These are phyloP conservation scores for Dasyornis broadbenti DNA, from an alignment of 2,113 vertebrate species.

Conservation along the genomic window DNA sequence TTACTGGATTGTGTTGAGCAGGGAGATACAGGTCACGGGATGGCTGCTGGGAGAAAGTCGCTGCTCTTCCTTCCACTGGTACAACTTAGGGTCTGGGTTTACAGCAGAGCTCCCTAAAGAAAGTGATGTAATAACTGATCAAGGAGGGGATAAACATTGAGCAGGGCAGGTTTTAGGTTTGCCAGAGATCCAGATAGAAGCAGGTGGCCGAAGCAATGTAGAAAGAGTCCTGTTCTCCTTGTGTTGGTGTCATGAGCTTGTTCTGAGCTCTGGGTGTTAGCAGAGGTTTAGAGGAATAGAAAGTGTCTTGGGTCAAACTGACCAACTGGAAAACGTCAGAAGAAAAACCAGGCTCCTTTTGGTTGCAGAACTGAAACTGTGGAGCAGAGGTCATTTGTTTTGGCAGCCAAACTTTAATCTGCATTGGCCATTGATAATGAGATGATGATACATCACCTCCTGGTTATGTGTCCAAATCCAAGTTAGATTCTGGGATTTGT, in stretches of 20 bases:
- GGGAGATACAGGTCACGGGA: neutral
- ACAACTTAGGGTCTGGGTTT: neutral
- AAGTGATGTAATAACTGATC: neutral
- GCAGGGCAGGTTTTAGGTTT: neutral
- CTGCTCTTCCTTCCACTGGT: neutral
- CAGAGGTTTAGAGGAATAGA: conserved; percentile 21
- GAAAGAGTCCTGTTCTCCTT: neutral
- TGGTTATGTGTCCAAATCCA: neutral
- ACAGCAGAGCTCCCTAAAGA: neutral
- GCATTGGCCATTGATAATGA: neutral
- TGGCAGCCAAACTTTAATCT: neutral
- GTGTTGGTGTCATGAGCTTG: neutral
- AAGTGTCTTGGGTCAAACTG: neutral
- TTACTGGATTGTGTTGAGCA: conserved; percentile 19
- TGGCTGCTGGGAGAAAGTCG: neutral
- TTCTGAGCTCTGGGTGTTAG: neutral
- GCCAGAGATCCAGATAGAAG: neutral
- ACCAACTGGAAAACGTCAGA: neutral
- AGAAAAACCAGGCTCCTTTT: neutral
- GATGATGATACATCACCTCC: neutral
- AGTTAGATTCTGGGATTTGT: neutral
- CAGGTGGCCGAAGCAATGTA: neutral
- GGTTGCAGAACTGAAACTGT: conserved; percentile 13
- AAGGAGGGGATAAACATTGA: neutral
- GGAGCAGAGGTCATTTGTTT: neutral